Evolutionary conservation across 2,888 invertebrate genomes (phyloP), one percentile per base, ranked within the genome.

Genomic region (Athalia rosae): DNA sequence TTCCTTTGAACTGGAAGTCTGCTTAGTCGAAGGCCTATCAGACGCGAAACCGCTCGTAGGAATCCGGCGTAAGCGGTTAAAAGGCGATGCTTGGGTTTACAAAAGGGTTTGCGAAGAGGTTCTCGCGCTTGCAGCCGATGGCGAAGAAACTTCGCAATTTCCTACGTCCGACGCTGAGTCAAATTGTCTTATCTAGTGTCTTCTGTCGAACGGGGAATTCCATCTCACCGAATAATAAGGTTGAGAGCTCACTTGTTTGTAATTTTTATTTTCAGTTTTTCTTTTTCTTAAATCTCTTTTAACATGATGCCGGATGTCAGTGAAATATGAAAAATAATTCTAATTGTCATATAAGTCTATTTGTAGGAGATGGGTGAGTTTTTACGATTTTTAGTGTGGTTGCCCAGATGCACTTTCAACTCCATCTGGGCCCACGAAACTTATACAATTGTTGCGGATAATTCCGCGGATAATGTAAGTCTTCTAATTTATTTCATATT

Each of bases 31-130:
- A 11, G 88, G 89, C 56, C 83, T 91, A 79, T 88, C 86, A 3
- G 83, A 83, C 66, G 82, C 83, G 1, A 88, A 87, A 80, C 88
- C 88, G 7, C 85, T 91, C 63, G 92, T 93, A 4, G 95, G 95
- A 47, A 93, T 96, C 77, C 91, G 93, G 76, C 91, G 95, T 77
- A 95, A 95, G 86, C 91, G 96, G 53, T 92, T 95, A 62, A 94
- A 93, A 86, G 95, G 96, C 0, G 95, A 96, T 86, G 93, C 94
- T 0, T 96, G 96, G 95, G 93, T 94, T 81, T 96, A 96, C 90
- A 96, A 96, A 88, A 93, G 92, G 81, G 93, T 95, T 50, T 95
- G 95, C 87, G 95, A 95, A 88, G 93, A 95, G 87, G 93, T 95
- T 45, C 87, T 93, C 45, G 92, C 92, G 5, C 87, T 93, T 77